phyloP scores from a whole-genome alignment of 2,797 vertebrate species.

The Pantherophis alleghaniensis region DNA sequence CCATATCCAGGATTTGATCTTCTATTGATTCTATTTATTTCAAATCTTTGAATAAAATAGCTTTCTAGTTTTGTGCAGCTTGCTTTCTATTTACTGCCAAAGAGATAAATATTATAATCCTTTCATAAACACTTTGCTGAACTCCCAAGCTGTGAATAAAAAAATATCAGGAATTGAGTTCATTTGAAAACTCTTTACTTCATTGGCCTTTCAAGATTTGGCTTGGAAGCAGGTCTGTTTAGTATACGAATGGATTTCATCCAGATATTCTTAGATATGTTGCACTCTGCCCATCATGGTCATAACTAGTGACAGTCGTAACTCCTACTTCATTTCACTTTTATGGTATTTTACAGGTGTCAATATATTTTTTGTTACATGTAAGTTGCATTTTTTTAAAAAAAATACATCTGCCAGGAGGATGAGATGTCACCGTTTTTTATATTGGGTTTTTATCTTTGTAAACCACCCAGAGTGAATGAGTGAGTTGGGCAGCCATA shows the following conservation, averaged over 20 bases:
- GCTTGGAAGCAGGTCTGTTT: neutral
- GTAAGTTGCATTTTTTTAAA: neutral
- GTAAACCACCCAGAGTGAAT: neutral
- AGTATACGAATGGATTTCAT: neutral
- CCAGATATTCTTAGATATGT: neutral
- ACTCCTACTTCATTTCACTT: neutral
- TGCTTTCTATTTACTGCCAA: neutral
- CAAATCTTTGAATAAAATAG: neutral
- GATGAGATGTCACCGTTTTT: neutral
- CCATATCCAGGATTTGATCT: neutral
- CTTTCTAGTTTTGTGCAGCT: neutral
- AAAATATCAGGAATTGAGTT: neutral
- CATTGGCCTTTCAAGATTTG: neutral
- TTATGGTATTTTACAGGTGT: neutral
- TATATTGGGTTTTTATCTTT: neutral
- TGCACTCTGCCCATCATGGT: neutral
- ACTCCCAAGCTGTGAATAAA: neutral
- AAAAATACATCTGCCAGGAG: neutral
- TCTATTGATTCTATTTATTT: neutral
- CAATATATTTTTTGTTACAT: neutral
- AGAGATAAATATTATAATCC: neutral
- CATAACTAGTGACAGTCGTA: neutral
- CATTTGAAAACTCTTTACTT: neutral
- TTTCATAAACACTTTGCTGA: neutral
- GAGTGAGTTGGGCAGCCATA: neutral